Evolutionary conservation across 2,113 vertebrate genomes (phyloP).

Genomic region (Noturus placidus): DNA sequence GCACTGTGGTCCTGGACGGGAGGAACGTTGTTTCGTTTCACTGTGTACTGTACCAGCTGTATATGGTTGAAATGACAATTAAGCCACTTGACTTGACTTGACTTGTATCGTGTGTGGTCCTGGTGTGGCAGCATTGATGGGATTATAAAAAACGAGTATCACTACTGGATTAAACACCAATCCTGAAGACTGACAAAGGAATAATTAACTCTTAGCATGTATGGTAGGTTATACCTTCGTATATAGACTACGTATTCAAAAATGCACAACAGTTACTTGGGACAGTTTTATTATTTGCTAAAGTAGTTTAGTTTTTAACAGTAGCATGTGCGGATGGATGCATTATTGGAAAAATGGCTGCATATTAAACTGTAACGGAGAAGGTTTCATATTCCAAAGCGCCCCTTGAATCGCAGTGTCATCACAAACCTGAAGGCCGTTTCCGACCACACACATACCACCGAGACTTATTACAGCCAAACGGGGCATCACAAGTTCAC

Average conservation of each 20-base stretch:
- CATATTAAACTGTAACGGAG: background rate
- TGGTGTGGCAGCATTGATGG: background rate
- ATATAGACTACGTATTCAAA: background rate
- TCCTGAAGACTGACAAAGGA: background rate
- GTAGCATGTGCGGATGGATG: background rate
- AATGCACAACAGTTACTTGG: background rate
- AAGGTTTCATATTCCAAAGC: background rate
- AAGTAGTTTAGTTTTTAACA: background rate
- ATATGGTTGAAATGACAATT: too few species aligned
- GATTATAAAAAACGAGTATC: background rate
- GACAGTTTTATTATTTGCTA: background rate
- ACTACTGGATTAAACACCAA: background rate
- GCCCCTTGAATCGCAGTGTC: slow-evolving; percentile 23
- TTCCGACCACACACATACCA: slow-evolving; percentile 34
- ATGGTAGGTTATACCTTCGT: background rate
- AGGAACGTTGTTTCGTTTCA: too few species aligned
- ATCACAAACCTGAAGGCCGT: slow-evolving; percentile 31
- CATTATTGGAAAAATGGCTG: background rate
- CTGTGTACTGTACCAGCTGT: too few species aligned
- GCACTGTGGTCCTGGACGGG: too few species aligned
- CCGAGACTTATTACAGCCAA: slow-evolving; percentile 31
- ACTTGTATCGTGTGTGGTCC: background rate
- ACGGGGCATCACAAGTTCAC: slow-evolving; percentile 23
- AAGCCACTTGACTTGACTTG: too few species aligned
- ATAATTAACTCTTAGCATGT: background rate